Evolutionary conservation across 2,113 vertebrate species (phyloP).

Genomic region (Lycocorax pyrrhopterus): DNA sequence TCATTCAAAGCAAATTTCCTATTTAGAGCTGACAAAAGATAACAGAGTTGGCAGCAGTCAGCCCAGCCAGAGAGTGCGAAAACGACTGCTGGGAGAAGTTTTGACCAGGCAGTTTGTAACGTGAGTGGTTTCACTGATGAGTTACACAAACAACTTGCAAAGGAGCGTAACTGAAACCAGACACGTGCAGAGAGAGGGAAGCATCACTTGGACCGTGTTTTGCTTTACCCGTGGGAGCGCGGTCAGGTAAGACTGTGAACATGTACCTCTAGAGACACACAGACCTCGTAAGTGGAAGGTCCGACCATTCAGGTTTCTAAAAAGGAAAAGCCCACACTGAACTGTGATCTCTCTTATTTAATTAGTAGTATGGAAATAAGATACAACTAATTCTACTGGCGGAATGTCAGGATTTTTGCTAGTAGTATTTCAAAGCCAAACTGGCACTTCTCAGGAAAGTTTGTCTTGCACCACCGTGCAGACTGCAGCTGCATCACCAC

Average conservation of each 20-base stretch:
- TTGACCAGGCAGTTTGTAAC: rapidly evolving
- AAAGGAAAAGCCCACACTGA: not conserved
- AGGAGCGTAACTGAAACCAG: rapidly evolving
- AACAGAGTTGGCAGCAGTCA: not conserved
- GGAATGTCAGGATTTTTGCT: not conserved
- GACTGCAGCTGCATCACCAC: not conserved
- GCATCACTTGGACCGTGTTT: rapidly evolving
- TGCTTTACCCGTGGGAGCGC: rapidly evolving
- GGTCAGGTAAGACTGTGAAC: rapidly evolving
- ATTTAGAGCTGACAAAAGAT: not conserved
- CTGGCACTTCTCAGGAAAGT: rapidly evolving
- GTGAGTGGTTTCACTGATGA: not conserved
- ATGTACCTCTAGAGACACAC: rapidly evolving
- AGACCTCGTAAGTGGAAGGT: too few species aligned
- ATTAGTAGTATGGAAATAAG: not conserved
- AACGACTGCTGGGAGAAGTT: rapidly evolving
- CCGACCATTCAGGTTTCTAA: not conserved
- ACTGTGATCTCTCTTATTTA: not conserved
- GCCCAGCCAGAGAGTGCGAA: rapidly evolving
- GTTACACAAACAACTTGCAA: not conserved
- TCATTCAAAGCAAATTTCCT: not conserved
- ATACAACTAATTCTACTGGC: not conserved
- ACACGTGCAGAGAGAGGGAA: rapidly evolving
- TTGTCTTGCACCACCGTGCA: rapidly evolving
- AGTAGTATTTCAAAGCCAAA: not conserved